Conservation (phyloP, 2,888 invertebrate genomes). For the Cenopis cana region DNA sequence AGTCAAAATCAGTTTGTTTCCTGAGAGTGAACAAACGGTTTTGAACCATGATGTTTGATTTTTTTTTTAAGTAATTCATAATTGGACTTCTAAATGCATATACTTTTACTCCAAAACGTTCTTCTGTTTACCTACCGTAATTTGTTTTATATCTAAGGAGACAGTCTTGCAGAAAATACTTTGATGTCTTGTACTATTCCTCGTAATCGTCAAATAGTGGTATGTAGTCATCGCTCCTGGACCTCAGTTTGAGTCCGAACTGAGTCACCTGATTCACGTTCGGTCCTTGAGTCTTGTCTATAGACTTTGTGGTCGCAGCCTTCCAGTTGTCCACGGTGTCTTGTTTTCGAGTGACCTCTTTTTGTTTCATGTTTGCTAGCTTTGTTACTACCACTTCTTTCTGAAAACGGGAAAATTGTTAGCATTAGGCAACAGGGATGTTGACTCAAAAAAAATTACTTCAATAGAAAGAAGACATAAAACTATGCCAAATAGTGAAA, state of each 20-base stretch:
- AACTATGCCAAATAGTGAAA: no score
- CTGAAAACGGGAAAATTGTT: slow-evolving; percentile 57
- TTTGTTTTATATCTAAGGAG: slow-evolving; percentile 19
- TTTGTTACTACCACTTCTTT: slow-evolving; percentile 69
- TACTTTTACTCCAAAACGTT: neutral
- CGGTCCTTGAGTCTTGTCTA: slow-evolving; percentile 63
- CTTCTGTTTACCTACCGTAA: neutral
- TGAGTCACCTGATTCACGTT: slow-evolving; percentile 67
- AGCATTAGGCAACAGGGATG: no score
- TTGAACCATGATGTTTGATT: no score
- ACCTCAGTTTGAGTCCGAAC: slow-evolving; percentile 72
- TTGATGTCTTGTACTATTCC: slow-evolving; percentile 52
- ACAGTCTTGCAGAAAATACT: slow-evolving; percentile 34
- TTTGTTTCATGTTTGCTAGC: slow-evolving; percentile 63
- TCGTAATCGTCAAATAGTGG: slow-evolving; percentile 75
- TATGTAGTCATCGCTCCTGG: slow-evolving; percentile 72
- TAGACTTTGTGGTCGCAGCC: slow-evolving; percentile 56
- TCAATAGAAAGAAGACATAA: no score
- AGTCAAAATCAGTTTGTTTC: no score
- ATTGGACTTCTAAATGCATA: neutral
- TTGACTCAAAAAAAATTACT: no score
- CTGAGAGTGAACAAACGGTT: no score
- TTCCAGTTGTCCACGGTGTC: slow-evolving; percentile 65
- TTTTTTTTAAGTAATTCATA: no score
- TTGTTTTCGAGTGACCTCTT: slow-evolving; percentile 61